A percentile compares a stretch with the other conserved stretches of the same genome.
These are phyloP conservation scores for Dolomedes plantarius DNA, from an alignment of 2,888 invertebrate genomes.

Conservation along the genomic window DNA sequence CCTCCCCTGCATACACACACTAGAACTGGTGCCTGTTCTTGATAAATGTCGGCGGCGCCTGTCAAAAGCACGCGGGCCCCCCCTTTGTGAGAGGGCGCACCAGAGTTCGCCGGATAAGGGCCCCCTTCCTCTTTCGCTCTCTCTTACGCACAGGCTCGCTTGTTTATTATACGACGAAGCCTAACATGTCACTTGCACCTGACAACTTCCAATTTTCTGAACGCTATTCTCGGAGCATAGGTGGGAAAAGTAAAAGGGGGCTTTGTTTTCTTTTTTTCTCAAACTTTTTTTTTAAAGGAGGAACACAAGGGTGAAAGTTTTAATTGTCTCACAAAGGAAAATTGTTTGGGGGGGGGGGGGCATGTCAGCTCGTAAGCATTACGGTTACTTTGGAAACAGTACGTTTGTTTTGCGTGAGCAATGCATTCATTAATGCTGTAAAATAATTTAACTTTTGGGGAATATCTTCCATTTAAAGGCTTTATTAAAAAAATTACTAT, in stretches of 20 bases:
- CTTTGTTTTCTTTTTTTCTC: not conserved
- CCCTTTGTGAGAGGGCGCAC: conserved; percentile 47
- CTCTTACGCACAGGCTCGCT: conserved; percentile 22
- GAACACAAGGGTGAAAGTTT: conserved; percentile 10
- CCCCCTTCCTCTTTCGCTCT: conserved; percentile 21
- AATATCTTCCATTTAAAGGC: too few relatives aligned
- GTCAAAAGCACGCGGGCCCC: conserved; percentile 60
- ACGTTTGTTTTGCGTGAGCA: not conserved
- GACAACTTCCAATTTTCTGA: conserved; percentile 64
- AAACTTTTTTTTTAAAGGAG: not conserved
- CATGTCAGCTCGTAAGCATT: not conserved
- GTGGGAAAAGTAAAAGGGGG: conserved; percentile 12
- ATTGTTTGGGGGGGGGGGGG: not conserved
- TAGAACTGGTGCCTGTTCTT: conserved; percentile 63
- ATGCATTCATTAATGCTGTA: too few relatives aligned
- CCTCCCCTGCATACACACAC: conserved; percentile 3
- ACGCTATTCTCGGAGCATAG: conserved; percentile 40
- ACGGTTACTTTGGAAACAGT: not conserved
- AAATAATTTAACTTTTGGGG: too few relatives aligned
- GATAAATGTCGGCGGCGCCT: conserved; percentile 71
- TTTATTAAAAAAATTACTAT: too few relatives aligned
- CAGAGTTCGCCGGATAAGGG: conserved; percentile 58
- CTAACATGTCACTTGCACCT: conserved; percentile 71
- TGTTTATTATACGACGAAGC: conserved; percentile 67
- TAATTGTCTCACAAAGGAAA: conserved; percentile 16